A percentile compares a stretch with the other conserved stretches of the same genome.
phyloP scores from a whole-genome alignment of 2,797 vertebrate species.

The Xyrichtys novacula region DNA sequence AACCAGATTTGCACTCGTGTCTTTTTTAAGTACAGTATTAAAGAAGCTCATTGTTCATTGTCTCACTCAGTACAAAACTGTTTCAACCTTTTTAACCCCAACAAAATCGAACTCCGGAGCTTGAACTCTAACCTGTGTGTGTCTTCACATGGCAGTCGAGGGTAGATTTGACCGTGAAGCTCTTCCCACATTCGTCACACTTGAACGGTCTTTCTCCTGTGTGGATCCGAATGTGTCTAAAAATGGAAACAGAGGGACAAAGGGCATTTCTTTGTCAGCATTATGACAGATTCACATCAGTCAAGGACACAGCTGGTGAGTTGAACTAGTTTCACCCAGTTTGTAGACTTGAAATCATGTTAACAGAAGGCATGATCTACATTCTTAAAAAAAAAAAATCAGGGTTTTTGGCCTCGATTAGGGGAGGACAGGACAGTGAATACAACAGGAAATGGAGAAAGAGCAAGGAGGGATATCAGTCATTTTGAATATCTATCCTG shows the following conservation, averaged over 20 bases:
- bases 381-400: too few relatives aligned
- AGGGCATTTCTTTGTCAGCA: neutral
- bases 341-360: neutral
- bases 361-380: neutral
- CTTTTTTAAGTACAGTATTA: too few relatives aligned
- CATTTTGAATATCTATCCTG: neutral
- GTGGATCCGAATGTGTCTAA: conserved; percentile 96
- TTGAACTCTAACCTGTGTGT: conserved; percentile 89
- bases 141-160: conserved; percentile 98
- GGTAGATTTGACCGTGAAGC: conserved; percentile 98
- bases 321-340: neutral
- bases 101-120: neutral
- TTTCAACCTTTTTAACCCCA: neutral
- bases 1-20: too few relatives aligned
- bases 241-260: conserved; percentile 18
- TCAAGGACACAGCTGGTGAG: neutral
- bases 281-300: neutral
- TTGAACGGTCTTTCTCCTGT: conserved; percentile 98
- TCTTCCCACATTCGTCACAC: conserved; percentile 97
- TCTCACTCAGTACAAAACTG: neutral
- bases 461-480: too few relatives aligned
- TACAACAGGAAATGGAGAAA: too few relatives aligned
- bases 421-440: too few relatives aligned
- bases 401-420: too few relatives aligned
- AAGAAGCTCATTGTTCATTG: too few relatives aligned